These are phyloP conservation scores for Agrilus cyanescens DNA, from an alignment of 2,888 invertebrate species.

Conservation along the genomic window DNA sequence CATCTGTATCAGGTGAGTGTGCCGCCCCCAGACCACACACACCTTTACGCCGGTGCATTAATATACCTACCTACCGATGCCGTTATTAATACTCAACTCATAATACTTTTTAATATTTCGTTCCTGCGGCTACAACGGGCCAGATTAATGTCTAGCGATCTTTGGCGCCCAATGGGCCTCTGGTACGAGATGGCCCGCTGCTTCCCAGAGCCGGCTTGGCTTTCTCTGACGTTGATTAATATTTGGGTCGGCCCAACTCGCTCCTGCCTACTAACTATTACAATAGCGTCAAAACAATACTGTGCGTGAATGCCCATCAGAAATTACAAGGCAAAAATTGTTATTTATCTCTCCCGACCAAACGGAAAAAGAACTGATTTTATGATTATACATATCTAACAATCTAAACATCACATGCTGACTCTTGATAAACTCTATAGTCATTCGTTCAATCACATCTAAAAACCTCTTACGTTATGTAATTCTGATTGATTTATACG, in stretches of 20 bases:
- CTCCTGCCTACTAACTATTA: constrained; percentile 29
- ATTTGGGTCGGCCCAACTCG: constrained; percentile 30
- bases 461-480: no score
- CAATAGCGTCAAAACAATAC: constrained; percentile 34
- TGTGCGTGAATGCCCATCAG: constrained; percentile 20
- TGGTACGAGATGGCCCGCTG: constrained; percentile 17
- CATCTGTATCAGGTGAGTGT: constrained; percentile 30
- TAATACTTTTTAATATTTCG: constrained; percentile 33
- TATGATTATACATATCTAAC: constrained; percentile 1
- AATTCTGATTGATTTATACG: no score
- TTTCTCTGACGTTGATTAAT: constrained; percentile 34
- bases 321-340: constrained; percentile 20
- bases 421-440: no score
- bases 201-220: constrained; percentile 23
- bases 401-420: background rate
- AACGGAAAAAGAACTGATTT: constrained; percentile 5
- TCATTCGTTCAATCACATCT: no score
- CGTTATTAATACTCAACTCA: constrained; percentile 34
- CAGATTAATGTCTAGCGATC: constrained; percentile 10
- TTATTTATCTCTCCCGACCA: constrained; percentile 12
- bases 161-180: constrained; percentile 6
- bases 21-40: constrained; percentile 32
- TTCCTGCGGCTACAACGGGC: constrained; percentile 24
- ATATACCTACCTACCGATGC: constrained; percentile 32
- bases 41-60: constrained; percentile 34